phyloP scores from a whole-genome alignment of 2,113 vertebrate species.

The Puntigrus tetrazona region DNA sequence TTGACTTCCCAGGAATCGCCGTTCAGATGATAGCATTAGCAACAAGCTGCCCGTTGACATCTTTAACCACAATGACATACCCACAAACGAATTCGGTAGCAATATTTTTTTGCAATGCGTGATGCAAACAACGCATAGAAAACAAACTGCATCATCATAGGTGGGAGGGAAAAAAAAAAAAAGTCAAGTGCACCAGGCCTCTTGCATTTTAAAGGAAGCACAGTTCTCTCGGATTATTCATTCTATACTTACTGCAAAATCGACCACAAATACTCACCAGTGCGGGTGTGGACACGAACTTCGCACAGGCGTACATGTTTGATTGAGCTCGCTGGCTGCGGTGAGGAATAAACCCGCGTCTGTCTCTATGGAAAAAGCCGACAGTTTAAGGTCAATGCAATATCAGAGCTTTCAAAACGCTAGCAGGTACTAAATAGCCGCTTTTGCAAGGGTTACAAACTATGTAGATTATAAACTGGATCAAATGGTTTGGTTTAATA shows the following conservation, averaged over 20 bases:
- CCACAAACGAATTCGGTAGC: background rate
- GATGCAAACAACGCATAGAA: background rate
- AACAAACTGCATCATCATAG: background rate
- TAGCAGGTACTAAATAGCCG: background rate
- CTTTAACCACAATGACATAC: background rate
- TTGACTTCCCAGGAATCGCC: constrained; percentile 39
- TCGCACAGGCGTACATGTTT: constrained; percentile 61
- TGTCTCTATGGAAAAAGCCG: constrained; percentile 40
- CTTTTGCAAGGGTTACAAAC: background rate
- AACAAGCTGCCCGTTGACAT: background rate
- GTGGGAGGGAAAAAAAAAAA: background rate
- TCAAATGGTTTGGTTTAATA: accelerated
- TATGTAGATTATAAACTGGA: background rate
- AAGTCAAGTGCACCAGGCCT: constrained; percentile 24
- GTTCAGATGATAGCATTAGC: constrained; percentile 46
- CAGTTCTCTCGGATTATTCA: too few species aligned
- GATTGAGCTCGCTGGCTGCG: constrained; percentile 17
- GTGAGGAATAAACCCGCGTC: constrained; percentile 39
- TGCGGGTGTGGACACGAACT: constrained; percentile 59
- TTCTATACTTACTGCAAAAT: background rate
- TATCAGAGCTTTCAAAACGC: background rate
- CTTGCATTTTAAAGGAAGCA: background rate
- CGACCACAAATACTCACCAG: constrained; percentile 45
- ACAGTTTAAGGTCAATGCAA: constrained; percentile 58
- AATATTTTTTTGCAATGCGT: background rate